phyloP scores from a whole-genome alignment of 2,888 invertebrate genomes.

The Dasypogon diadema region DNA sequence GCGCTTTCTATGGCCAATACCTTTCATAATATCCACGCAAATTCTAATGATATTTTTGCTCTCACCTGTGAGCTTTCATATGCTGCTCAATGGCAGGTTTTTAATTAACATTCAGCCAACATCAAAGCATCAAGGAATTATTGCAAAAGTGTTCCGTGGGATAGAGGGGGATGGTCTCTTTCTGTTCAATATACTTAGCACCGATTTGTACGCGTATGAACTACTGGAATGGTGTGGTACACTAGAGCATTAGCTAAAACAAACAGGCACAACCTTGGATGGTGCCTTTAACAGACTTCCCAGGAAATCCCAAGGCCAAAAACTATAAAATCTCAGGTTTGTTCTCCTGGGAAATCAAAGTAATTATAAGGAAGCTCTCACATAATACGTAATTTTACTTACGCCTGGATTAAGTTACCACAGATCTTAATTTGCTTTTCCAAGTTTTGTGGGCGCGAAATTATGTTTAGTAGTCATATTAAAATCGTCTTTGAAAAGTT shows the following conservation, averaged over 20 bases:
- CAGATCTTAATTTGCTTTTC: conserved; percentile 22
- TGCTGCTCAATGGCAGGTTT: neutral
- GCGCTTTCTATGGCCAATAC: no score
- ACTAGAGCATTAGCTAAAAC: neutral
- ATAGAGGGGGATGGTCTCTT: neutral
- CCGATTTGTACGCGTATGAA: neutral
- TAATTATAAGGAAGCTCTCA: conserved; percentile 30
- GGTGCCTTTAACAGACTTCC: neutral
- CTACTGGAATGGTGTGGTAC: neutral
- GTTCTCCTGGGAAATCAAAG: conserved; percentile 31
- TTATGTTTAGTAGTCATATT: conserved; percentile 11
- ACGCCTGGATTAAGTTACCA: neutral
- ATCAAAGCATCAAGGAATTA: neutral
- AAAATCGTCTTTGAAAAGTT: neutral
- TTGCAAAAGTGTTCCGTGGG: neutral
- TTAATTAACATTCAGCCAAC: conserved; percentile 12
- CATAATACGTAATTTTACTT: conserved; percentile 2
- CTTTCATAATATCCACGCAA: no score
- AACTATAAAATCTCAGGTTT: conserved; percentile 35
- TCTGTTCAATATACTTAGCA: neutral
- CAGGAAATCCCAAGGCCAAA: conserved; percentile 3
- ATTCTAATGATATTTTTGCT: no score
- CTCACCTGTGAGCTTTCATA: no score
- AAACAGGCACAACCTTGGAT: no score
- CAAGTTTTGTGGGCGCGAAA: conserved; percentile 15